Evolutionary conservation across 2,113 vertebrate genomes (phyloP), one percentile per base, ranked within the genome.

Genomic region (Vidua macroura): DNA sequence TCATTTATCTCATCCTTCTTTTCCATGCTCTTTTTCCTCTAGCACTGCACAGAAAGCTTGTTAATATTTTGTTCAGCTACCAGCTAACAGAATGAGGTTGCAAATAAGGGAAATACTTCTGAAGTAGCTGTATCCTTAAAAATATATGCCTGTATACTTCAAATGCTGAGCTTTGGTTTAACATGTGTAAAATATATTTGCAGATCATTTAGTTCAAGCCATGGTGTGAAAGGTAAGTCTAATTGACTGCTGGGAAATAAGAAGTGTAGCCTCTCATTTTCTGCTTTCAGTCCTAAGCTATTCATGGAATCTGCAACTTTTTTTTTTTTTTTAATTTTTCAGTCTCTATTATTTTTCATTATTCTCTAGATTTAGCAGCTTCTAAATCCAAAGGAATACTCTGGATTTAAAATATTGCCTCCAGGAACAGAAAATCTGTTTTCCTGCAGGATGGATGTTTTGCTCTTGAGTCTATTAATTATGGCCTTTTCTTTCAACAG

Each of bases 401-500:
- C 68, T 78, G 94, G 95, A 86, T 96, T 93, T 96, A 88, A 96
- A 94, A 93, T 84, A 30, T 19, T 48, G 88, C 76, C 83, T 90
- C 70, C 43, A 78, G 95, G 86, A 92, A 49, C 35, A 59, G 23
- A 93, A 92, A 77, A 85, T 66, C 59, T 92, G 66, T 92, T 90
- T 92, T 92, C 80, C 41, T 92, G 70, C 48, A 58, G 63, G 95
- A 89, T 51, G 27, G 72, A 74, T 84, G 69, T 89, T 96, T 94
- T 93, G 67, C 83, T 90, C 92, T 85, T 41, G 88, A 95, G 95
- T 97, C 95, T 96, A 94, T 96, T 97, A 96, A 96, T 97, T 97
- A 95, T 93, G 90, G 95, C 86, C 95, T 92, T 97, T 97, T 96
- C 94, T 97, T 97, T 96, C 96, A 97, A 90, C 83, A 15, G 92